These are phyloP conservation scores for Phymatocera aterrima DNA, from an alignment of 2,888 invertebrate species.

Conservation along the genomic window DNA sequence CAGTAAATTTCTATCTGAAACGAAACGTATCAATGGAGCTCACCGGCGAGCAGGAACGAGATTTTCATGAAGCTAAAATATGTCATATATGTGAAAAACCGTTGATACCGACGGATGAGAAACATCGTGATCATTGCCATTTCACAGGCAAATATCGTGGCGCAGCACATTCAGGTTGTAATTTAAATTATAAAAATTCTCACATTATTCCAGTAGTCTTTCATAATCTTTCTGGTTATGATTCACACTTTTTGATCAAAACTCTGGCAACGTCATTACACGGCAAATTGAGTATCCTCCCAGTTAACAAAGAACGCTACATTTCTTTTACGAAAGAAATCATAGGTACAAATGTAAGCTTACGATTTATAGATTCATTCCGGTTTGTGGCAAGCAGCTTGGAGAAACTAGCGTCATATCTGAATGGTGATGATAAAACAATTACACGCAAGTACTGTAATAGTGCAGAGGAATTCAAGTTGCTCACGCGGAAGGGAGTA, in stretches of 20 bases:
- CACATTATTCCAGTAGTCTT: conserved; percentile 48
- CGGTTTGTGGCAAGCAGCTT: no score
- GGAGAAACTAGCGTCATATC: no score
- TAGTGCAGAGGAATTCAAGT: conserved; percentile 45
- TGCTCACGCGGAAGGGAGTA: conserved; percentile 60
- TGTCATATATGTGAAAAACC: conserved; percentile 50
- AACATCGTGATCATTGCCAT: conserved; percentile 52
- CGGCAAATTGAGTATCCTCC: no score
- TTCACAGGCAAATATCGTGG: conserved; percentile 51
- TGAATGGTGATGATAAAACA: conserved; percentile 48
- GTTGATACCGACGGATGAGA: conserved; percentile 30
- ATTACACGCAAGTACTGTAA: conserved; percentile 43
- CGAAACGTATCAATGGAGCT: conserved; percentile 44
- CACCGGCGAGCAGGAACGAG: conserved; percentile 26
- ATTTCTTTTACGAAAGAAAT: no score
- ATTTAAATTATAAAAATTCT: background rate
- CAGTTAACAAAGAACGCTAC: no score
- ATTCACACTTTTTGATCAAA: conserved; percentile 63
- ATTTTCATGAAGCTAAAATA: conserved; percentile 36
- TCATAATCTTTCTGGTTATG: conserved; percentile 63
- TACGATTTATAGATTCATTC: no score
- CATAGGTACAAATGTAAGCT: no score
- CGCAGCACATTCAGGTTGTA: conserved; percentile 33
- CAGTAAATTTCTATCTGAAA: conserved; percentile 27
- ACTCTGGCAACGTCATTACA: no score